Conservation (phyloP, 2,797 vertebrate genomes). For the Catharus ustulatus region DNA sequence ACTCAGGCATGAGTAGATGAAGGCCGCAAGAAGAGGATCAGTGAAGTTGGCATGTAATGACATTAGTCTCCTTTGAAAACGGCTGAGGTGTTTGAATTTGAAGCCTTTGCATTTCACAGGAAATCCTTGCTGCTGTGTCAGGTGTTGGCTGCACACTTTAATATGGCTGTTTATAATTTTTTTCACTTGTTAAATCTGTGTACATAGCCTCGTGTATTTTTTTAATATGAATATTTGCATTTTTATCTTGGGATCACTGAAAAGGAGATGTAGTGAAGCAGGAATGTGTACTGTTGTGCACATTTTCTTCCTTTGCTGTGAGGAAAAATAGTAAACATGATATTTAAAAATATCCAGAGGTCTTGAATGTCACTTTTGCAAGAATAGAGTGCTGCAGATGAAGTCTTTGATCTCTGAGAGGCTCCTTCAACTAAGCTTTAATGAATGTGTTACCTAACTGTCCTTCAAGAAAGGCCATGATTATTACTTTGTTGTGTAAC, state of each 20-base stretch:
- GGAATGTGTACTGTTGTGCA: not conserved
- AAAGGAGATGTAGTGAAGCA: not conserved
- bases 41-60: not conserved
- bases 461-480: conserved; percentile 20
- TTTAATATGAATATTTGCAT: not conserved
- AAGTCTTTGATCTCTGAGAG: conserved; percentile 53
- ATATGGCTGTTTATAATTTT: not conserved
- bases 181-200: not conserved
- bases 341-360: conserved; percentile 46
- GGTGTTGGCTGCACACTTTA: not conserved
- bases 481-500: conserved; percentile 29
- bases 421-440: conserved; percentile 26
- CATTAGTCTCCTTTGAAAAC: not conserved
- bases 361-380: conserved; percentile 15
- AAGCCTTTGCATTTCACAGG: conserved; percentile 16
- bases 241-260: not conserved
- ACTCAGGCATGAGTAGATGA: not conserved
- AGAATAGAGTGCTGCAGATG: conserved; percentile 12
- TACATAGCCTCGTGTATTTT: not conserved
- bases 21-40: not conserved
- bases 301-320: not conserved
- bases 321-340: conserved; percentile 11
- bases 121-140: not conserved
- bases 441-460: conserved; percentile 55
- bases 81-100: not conserved